Conservation (phyloP, 2,113 vertebrate species). For the Megaptera novaeangliae region DNA sequence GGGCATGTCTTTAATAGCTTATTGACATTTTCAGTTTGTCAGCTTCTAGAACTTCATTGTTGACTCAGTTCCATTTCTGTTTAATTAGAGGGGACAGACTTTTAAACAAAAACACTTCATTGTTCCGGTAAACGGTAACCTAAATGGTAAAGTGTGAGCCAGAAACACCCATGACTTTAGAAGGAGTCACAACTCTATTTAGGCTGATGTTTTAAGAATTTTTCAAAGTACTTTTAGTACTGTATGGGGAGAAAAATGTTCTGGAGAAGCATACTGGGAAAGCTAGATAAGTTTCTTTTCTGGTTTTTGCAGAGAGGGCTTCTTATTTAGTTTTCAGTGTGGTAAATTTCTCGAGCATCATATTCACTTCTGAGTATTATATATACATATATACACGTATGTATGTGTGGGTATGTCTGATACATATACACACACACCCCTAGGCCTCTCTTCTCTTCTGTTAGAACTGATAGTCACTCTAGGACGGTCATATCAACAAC, state of each 20-base stretch:
- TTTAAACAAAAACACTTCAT: slow-evolving; percentile 63
- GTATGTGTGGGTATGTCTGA: background rate
- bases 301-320: background rate
- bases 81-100: slow-evolving; percentile 54
- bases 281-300: background rate
- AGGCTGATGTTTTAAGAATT: background rate
- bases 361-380: slow-evolving; percentile 13
- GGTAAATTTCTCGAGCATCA: background rate
- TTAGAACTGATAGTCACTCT: background rate
- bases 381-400: background rate
- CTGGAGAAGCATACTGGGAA: background rate
- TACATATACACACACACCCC: background rate
- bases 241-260: background rate
- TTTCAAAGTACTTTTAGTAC: slow-evolving; percentile 13
- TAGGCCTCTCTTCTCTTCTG: background rate
- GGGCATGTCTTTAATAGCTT: slow-evolving; percentile 50
- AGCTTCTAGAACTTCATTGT: slow-evolving; percentile 52
- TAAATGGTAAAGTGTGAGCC: slow-evolving; percentile 1
- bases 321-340: slow-evolving; percentile 21
- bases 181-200: background rate
- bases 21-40: slow-evolving; percentile 64
- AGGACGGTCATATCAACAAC: background rate
- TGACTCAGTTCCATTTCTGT: slow-evolving; percentile 51
- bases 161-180: background rate
- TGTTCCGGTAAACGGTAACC: slow-evolving; percentile 32